Conservation (phyloP, 2,888 invertebrate genomes). For the Gryllus longicercus region DNA sequence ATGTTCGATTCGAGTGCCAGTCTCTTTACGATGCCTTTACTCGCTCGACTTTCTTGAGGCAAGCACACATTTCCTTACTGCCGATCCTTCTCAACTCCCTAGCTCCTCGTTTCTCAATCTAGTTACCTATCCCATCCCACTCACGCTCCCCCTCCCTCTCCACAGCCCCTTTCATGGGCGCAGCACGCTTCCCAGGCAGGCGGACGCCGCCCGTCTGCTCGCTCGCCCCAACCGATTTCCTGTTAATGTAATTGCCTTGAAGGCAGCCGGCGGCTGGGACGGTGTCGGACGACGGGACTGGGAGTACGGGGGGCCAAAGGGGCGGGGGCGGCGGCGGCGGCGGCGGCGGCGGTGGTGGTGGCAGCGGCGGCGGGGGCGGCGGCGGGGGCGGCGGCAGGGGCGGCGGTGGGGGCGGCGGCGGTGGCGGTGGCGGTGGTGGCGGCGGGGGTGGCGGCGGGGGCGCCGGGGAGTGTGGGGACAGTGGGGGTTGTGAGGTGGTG, state of each 20-base stretch:
- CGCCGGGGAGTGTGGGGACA: not conserved
- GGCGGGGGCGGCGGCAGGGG: not conserved
- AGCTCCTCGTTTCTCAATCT: too few relatives aligned
- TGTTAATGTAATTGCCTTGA: conserved; percentile 17
- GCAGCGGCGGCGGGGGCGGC: not conserved
- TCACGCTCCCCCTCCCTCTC: too few relatives aligned
- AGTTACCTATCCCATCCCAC: too few relatives aligned
- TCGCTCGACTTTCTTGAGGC: too few relatives aligned
- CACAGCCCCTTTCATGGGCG: too few relatives aligned
- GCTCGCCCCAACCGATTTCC: not conserved
- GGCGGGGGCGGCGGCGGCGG: not conserved
- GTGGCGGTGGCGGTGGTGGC: not conserved
- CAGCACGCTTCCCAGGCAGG: too few relatives aligned
- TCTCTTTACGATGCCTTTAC: too few relatives aligned
- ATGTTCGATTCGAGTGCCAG: too few relatives aligned
- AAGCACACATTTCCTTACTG: too few relatives aligned
- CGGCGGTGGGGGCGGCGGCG: not conserved
- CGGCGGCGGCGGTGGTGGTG: not conserved
- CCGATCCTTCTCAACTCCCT: too few relatives aligned
- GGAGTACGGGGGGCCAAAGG: not conserved
- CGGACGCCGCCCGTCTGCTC: not conserved
- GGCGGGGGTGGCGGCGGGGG: not conserved
- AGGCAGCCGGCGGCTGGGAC: not conserved
- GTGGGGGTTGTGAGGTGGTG: not conserved
- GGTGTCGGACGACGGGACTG: not conserved